Conservation (phyloP, 2,797 vertebrate species). For the Ara ararauna region DNA sequence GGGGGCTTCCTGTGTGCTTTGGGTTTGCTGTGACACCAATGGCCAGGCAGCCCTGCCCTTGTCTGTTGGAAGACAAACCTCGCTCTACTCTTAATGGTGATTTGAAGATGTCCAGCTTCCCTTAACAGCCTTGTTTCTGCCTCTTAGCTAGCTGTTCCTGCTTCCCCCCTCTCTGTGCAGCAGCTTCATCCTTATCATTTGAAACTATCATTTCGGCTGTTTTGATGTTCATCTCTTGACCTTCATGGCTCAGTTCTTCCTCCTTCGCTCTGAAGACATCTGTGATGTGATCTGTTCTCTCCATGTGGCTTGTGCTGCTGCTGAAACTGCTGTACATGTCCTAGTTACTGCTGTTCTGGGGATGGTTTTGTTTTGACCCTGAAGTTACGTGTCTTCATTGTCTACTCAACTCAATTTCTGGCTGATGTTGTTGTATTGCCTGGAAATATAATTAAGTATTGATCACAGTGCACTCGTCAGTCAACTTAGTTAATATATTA, state of each 20-base stretch:
- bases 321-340: not conserved
- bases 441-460: slow-evolving; percentile 44
- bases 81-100: not conserved
- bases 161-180: not conserved
- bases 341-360: not conserved
- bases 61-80: not conserved
- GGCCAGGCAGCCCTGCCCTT: not conserved
- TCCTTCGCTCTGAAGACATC: not conserved
- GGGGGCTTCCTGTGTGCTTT: not conserved
- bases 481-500: slow-evolving; percentile 1
- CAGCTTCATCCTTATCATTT: not conserved
- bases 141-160: not conserved
- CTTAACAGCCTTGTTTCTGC: not conserved
- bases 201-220: not conserved
- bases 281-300: not conserved
- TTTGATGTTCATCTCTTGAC: not conserved
- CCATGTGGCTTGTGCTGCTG: not conserved
- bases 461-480: slow-evolving; percentile 7
- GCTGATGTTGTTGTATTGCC: not conserved
- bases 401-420: not conserved
- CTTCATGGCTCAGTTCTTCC: not conserved
- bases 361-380: not conserved
- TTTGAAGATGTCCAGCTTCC: not conserved
- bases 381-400: not conserved
- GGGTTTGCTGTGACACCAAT: not conserved